Conservation (phyloP, 2,888 invertebrate species). For the Leucophora obtusa region DNA sequence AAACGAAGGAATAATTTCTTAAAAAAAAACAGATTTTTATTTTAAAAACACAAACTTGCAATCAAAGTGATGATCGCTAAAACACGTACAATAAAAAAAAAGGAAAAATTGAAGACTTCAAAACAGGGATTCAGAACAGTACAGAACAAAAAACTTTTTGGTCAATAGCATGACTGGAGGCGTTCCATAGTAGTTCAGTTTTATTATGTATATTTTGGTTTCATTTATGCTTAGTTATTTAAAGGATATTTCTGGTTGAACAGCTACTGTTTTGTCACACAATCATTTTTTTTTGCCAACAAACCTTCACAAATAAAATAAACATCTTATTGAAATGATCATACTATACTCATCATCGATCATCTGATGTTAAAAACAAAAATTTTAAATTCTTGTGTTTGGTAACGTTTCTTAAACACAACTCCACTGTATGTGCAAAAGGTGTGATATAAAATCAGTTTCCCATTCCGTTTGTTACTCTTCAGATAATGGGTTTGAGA, state of each 20-base stretch:
- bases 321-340: constrained; percentile 57
- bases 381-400: constrained; percentile 24
- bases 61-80: constrained; percentile 66
- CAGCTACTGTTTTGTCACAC: constrained; percentile 63
- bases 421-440: too few relatives aligned
- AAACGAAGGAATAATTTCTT: constrained; percentile 50
- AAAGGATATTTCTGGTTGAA: constrained; percentile 36
- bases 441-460: too few relatives aligned
- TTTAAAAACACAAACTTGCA: constrained; percentile 51
- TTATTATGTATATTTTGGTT: constrained; percentile 49
- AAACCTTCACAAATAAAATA: too few relatives aligned
- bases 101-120: constrained; percentile 47
- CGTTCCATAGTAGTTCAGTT: constrained; percentile 65
- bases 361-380: constrained; percentile 49
- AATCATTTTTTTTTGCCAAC: constrained; percentile 11
- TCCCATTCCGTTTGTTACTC: too few relatives aligned
- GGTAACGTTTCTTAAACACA: background rate
- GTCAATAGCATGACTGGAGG: constrained; percentile 67
- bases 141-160: constrained; percentile 41
- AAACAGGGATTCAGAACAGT: constrained; percentile 1
- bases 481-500: too few relatives aligned
- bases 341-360: constrained; percentile 53
- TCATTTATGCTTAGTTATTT: constrained; percentile 13
- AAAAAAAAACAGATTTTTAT: constrained; percentile 62
- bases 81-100: constrained; percentile 57